Conservation (phyloP, 2,888 invertebrate genomes). For the Stenchaetothrips biformis region DNA sequence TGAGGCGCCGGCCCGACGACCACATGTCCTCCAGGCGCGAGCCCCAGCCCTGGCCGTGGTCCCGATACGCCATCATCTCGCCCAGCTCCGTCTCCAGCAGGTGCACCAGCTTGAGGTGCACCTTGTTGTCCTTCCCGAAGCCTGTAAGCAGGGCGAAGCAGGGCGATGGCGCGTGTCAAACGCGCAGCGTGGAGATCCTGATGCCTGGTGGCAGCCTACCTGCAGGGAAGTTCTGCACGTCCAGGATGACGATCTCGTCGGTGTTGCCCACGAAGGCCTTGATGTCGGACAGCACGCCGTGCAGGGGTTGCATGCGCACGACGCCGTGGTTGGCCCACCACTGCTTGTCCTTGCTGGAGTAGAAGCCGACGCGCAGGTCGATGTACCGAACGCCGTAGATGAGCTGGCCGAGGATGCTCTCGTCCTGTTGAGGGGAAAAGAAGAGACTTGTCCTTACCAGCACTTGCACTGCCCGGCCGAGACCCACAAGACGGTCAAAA, state of each 20-base stretch:
- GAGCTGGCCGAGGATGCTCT: constrained; percentile 54
- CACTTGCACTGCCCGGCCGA: constrained; percentile 10
- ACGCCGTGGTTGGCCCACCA: constrained; percentile 55
- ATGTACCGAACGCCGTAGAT: constrained; percentile 57
- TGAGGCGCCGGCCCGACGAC: constrained; percentile 49
- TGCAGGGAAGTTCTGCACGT: constrained; percentile 57
- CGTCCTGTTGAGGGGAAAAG: constrained; percentile 47
- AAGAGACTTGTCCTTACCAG: constrained; percentile 28
- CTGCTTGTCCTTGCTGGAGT: constrained; percentile 43
- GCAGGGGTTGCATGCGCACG: constrained; percentile 49
- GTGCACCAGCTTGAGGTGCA: constrained; percentile 45
- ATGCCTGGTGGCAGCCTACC: constrained; percentile 43
- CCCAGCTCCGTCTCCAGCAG: constrained; percentile 45
- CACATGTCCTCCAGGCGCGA: constrained; percentile 50
- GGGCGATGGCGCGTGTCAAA: background rate
- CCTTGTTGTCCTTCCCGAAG: constrained; percentile 43
- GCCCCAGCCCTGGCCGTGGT: constrained; percentile 45
- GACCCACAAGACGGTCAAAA: background rate
- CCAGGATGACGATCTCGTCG: constrained; percentile 56
- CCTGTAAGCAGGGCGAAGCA: constrained; percentile 41
- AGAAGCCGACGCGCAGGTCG: constrained; percentile 56
- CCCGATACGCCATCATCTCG: constrained; percentile 44
- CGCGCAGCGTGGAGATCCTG: background rate
- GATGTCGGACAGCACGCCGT: constrained; percentile 50
- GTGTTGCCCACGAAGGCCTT: constrained; percentile 53